Conservation (phyloP, 2,113 vertebrate species). For the Arenaria interpres region DNA sequence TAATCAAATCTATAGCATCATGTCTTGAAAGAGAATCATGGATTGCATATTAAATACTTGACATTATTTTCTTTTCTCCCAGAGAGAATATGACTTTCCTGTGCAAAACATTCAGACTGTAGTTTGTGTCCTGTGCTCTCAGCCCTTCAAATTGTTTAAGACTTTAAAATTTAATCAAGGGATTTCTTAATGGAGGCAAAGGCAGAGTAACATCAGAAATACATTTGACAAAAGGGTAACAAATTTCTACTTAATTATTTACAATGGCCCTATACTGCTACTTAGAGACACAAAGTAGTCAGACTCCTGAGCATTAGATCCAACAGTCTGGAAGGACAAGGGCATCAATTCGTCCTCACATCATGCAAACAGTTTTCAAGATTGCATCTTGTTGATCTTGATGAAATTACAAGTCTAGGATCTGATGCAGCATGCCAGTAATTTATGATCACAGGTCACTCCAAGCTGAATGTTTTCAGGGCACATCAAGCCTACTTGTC, state of each 20-base stretch:
- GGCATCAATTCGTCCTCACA: constrained; percentile 79
- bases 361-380: constrained; percentile 78
- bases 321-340: constrained; percentile 79
- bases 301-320: constrained; percentile 69
- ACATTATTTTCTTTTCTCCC: constrained; percentile 77
- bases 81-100: constrained; percentile 82
- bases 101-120: constrained; percentile 74
- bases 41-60: constrained; percentile 75
- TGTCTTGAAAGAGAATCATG: constrained; percentile 67
- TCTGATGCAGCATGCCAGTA: constrained; percentile 74
- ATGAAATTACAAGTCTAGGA: constrained; percentile 80
- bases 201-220: constrained; percentile 83
- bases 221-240: constrained; percentile 86
- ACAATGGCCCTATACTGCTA: constrained; percentile 78
- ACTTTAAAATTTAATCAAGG: constrained; percentile 90
- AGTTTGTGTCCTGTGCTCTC: constrained; percentile 76
- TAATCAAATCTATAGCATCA: constrained; percentile 74
- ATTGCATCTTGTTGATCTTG: constrained; percentile 83
- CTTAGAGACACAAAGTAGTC: constrained; percentile 77
- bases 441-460: constrained; percentile 81
- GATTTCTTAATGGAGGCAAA: constrained; percentile 84
- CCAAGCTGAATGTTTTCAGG: constrained; percentile 73
- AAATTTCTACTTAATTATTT: constrained; percentile 90
- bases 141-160: constrained; percentile 85
- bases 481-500: constrained; percentile 67